phyloP scores from a whole-genome alignment of 2,888 invertebrate genomes.

The Drosophila hamatofila region DNA sequence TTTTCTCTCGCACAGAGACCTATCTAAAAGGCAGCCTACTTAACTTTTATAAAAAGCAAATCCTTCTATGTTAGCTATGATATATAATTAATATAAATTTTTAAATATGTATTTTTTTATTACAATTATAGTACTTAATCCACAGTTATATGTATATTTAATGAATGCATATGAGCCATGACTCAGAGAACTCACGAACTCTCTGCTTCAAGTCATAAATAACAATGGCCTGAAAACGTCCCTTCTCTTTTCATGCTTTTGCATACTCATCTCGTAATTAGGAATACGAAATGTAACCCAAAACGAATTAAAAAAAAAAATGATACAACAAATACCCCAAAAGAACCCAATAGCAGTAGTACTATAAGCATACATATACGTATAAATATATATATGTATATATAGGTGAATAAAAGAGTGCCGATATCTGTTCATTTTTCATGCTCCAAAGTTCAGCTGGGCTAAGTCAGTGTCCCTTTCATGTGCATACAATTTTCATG shows the following conservation, averaged over 20 bases:
- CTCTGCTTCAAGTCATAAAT: conserved; percentile 14
- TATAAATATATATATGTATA: background rate
- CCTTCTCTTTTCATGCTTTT: conserved; percentile 40
- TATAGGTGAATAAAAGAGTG: conserved; percentile 9
- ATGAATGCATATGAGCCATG: conserved; percentile 3
- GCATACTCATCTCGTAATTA: conserved; percentile 44
- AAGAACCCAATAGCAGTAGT: conserved; percentile 4
- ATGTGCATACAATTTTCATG: conserved; percentile 15
- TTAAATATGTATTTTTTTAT: background rate
- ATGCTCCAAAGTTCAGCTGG: conserved; percentile 11
- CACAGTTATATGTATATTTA: background rate
- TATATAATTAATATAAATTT: background rate
- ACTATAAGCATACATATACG: background rate
- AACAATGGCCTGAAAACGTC: conserved; percentile 43
- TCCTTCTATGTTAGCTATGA: background rate
- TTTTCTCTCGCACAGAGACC: background rate
- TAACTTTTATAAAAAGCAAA: background rate
- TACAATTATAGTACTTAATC: conserved; percentile 1
- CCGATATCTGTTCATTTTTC: conserved; percentile 11
- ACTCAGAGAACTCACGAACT: conserved; percentile 12
- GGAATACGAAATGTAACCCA: conserved; percentile 29
- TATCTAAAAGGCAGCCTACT: too few relatives aligned
- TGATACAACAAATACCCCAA: conserved; percentile 9
- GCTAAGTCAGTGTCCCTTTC: conserved; percentile 17
- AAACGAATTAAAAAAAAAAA: conserved; percentile 25